Evolutionary conservation across 2,888 invertebrate genomes (phyloP), one percentile per base, ranked within the genome.

Genomic region (Halocaridina rubra): DNA sequence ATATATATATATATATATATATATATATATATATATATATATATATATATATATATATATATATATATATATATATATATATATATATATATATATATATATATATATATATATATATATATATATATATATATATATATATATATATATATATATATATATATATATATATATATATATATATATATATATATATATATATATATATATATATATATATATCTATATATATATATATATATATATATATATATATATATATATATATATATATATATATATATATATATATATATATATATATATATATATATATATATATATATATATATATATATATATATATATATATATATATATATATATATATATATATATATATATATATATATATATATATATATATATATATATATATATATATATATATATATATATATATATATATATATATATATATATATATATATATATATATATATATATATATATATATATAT

Each of bases 1-100:
- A 22, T 61, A 61, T 61, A 61, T 61, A 61, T 61, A 61, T 61
- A 61, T 61, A 61, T 61, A 61, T 61, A 61, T 61, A 61, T 61
- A 61, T 61, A 61, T 61, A 61, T 61, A 61, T 61, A 61, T 61
- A 61, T 61, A 61, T 61, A 61, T 61, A 61, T 61, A 61, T 61
- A 61, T 61, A 61, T 61, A 61, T 61, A 61, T 61, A 61, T 61
- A 61, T 61, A 61, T 61, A 61, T 61, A 61, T 61, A 61, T 61
- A 61, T 61, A 61, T 61, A 61, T 61, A 61, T 61, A 61, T 61
- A 61, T 61, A 61, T 61, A 61, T 61, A 61, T 61, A 61, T 61
- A 61, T 61, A 61, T 61, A n/a, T 61, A n/a, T 61, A n/a, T 61
- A n/a, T 61, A n/a, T 61, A n/a, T 61, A n/a, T 61, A n/a, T 61